Percentiles rank a stretch among this genome's conserved stretches.
Conservation (phyloP, 2,797 vertebrate species). For the Staurois parvus region DNA sequence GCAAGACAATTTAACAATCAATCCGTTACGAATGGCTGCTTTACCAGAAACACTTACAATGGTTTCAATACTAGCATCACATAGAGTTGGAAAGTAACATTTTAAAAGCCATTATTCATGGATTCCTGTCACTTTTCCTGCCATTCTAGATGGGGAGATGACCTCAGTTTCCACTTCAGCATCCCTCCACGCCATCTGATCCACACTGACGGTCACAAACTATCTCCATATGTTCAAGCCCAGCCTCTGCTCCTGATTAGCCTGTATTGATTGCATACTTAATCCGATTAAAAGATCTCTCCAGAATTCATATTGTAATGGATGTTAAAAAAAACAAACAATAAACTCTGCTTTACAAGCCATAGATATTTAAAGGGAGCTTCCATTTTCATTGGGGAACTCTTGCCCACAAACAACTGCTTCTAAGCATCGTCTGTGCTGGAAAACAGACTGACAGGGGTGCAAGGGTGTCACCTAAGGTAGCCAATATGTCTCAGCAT, state of each 20-base stretch:
- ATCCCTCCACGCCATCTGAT: background rate
- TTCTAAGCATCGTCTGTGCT: too few relatives aligned
- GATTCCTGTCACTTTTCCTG: conserved; percentile 21
- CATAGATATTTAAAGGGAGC: background rate
- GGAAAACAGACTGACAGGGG: too few relatives aligned
- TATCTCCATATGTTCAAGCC: conserved; percentile 4
- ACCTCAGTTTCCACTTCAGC: conserved; percentile 34
- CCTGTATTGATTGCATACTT: background rate
- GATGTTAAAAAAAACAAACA: background rate
- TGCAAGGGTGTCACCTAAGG: too few relatives aligned
- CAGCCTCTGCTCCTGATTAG: background rate
- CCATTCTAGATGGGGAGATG: conserved; percentile 27
- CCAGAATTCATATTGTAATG: background rate
- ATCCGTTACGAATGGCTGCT: too few relatives aligned
- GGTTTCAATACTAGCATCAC: background rate
- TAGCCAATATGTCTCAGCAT: too few relatives aligned
- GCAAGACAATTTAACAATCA: too few relatives aligned
- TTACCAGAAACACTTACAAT: background rate
- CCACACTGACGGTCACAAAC: conserved; percentile 15
- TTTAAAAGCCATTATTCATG: conserved; percentile 10
- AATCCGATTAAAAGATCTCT: background rate
- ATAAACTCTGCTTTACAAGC: background rate
- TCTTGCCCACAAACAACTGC: too few relatives aligned
- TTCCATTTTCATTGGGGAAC: background rate
- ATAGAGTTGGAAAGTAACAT: background rate